A percentile compares a stretch with the other conserved stretches of the same genome.
These are phyloP conservation scores for Rostratula benghalensis DNA, from an alignment of 2,113 vertebrate species.

Conservation along the genomic window DNA sequence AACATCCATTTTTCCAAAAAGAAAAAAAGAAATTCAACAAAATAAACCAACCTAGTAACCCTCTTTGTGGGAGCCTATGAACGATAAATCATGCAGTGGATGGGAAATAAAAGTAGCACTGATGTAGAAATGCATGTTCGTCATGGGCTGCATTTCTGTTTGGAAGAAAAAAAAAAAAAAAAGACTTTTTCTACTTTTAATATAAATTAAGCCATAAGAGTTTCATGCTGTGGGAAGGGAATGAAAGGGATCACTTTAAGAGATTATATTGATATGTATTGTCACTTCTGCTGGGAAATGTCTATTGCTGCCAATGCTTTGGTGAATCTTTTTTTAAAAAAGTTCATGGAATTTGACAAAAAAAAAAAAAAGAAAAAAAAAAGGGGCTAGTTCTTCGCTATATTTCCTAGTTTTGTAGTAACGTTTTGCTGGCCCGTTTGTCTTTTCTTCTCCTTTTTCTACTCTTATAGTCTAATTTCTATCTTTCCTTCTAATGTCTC, in stretches of 20 bases:
- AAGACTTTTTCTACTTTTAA: constrained; percentile 79
- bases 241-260: constrained; percentile 80
- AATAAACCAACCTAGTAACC: background rate
- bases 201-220: constrained; percentile 84
- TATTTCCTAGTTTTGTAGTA: constrained; percentile 83
- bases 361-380: background rate
- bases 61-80: constrained; percentile 40
- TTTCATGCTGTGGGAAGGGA: constrained; percentile 81
- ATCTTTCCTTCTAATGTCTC: constrained; percentile 68
- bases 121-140: constrained; percentile 62
- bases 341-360: constrained; percentile 57
- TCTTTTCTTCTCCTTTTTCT: constrained; percentile 72
- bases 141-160: constrained; percentile 68
- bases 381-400: constrained; percentile 73
- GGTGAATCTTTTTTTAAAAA: constrained; percentile 52
- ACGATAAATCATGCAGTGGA: constrained; percentile 56
- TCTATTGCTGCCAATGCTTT: constrained; percentile 78
- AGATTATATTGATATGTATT: constrained; percentile 80
- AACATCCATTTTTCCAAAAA: constrained; percentile 70
- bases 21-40: background rate
- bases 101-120: constrained; percentile 73
- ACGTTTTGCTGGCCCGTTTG: constrained; percentile 76
- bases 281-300: constrained; percentile 80
- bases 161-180: constrained; percentile 67
- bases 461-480: constrained; percentile 70